These are phyloP conservation scores for Borostomias antarcticus DNA, from an alignment of 2,797 vertebrate species.

Conservation along the genomic window DNA sequence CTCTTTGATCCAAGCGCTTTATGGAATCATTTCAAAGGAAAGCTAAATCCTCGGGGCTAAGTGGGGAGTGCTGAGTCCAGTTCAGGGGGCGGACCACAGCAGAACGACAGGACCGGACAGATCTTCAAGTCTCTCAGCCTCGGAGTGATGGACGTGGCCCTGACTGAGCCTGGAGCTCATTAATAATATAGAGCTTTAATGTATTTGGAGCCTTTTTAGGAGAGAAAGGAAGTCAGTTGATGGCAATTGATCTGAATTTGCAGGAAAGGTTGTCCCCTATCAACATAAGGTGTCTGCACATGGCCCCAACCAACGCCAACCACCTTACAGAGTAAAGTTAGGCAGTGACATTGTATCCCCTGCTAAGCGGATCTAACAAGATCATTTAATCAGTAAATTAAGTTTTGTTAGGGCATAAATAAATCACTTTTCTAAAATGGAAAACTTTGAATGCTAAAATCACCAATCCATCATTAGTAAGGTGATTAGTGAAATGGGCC, in stretches of 20 bases:
- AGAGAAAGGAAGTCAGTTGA: conserved; percentile 16
- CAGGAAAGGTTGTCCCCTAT: neutral
- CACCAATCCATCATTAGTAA: conserved; percentile 54
- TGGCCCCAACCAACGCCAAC: no score
- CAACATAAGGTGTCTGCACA: neutral
- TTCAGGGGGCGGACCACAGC: conserved; percentile 30
- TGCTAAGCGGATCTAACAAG: neutral
- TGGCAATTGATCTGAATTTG: conserved; percentile 35
- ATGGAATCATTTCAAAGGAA: conserved; percentile 66
- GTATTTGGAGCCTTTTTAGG: conserved; percentile 68
- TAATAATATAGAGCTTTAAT: conserved; percentile 66
- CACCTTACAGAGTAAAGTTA: conserved; percentile 7
- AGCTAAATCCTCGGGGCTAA: conserved; percentile 55
- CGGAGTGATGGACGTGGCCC: conserved; percentile 53
- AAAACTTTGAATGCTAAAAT: conserved; percentile 12
- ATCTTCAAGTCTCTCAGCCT: conserved; percentile 41
- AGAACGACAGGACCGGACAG: neutral
- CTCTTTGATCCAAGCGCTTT: conserved; percentile 64
- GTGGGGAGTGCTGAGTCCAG: conserved; percentile 48
- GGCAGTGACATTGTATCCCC: conserved; percentile 44
- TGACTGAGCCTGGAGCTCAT: conserved; percentile 62
- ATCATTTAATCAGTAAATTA: neutral
- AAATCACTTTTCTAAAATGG: conserved; percentile 41
- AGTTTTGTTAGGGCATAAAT: neutral
- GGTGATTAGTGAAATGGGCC: conserved; percentile 53